Percentiles rank a stretch among this genome's conserved stretches.
phyloP scores from a whole-genome alignment of 2,113 vertebrate genomes.

The Oxyura jamaicensis region DNA sequence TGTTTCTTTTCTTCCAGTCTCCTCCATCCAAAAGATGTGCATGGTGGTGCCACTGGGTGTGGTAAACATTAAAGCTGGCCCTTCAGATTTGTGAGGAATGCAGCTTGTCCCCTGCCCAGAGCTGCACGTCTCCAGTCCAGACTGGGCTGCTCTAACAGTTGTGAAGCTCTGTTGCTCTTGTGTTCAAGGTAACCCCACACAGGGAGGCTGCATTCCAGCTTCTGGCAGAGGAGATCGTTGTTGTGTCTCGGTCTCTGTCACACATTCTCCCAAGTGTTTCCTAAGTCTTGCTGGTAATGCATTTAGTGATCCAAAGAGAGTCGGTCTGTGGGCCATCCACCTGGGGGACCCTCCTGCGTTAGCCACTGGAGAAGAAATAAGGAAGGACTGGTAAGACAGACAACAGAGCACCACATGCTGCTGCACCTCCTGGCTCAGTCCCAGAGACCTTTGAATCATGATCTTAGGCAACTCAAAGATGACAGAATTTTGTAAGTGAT shows the following conservation, averaged over 20 bases:
- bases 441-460: neutral
- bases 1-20: neutral
- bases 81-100: neutral
- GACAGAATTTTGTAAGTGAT: neutral
- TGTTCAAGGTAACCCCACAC: neutral
- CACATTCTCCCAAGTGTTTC: neutral
- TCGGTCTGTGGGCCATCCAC: neutral
- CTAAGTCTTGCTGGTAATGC: neutral
- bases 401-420: neutral
- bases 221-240: neutral
- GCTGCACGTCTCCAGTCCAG: neutral
- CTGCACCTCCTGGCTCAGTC: neutral
- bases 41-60: neutral
- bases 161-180: neutral
- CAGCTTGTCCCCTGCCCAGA: neutral
- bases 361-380: neutral
- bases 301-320: neutral
- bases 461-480: neutral
- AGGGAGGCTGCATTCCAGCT: accelerated
- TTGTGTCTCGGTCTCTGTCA: neutral
- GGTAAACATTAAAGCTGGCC: neutral
- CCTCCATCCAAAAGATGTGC: neutral
- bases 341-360: neutral
- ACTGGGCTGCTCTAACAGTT: neutral
- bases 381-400: neutral